Evolutionary conservation across 2,113 vertebrate genomes (phyloP).

Genomic region (Dipodomys merriami): DNA sequence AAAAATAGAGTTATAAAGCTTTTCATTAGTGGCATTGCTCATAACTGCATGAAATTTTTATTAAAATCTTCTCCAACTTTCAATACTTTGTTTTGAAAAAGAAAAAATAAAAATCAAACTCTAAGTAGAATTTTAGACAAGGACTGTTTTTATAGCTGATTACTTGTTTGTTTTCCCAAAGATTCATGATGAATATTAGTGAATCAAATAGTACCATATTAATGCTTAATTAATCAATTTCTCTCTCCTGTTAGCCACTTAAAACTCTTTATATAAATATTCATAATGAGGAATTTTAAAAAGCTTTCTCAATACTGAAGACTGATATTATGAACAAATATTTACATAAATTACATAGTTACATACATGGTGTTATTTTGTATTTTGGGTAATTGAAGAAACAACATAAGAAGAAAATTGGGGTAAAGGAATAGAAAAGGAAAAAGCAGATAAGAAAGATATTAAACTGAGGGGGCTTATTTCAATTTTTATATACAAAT

Average conservation of each 20-base stretch:
- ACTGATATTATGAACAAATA: constrained; percentile 19
- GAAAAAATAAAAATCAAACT: background rate
- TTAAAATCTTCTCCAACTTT: constrained; percentile 25
- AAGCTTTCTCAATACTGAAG: background rate
- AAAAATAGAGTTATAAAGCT: background rate
- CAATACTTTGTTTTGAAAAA: constrained; percentile 34
- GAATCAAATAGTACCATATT: constrained; percentile 57
- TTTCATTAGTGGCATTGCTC: background rate
- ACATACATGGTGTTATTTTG: constrained; percentile 1
- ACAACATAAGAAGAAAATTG: constrained; percentile 6
- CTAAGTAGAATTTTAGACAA: constrained; percentile 53
- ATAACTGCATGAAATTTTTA: background rate
- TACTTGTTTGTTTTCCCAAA: constrained; percentile 11
- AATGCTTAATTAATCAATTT: constrained; percentile 26
- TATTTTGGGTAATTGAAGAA: constrained; percentile 28
- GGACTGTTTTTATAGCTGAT: background rate
- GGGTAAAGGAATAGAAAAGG: background rate
- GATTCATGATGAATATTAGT: constrained; percentile 23
- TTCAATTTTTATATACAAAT: constrained; percentile 49
- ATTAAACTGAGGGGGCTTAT: constrained; percentile 23
- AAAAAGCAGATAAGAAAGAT: background rate
- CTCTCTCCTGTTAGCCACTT: background rate
- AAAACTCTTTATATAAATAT: constrained; percentile 1
- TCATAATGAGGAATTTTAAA: background rate
- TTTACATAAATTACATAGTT: background rate